phyloP scores from a whole-genome alignment of 2,797 vertebrate genomes.

The Coregonus suidteri region DNA sequence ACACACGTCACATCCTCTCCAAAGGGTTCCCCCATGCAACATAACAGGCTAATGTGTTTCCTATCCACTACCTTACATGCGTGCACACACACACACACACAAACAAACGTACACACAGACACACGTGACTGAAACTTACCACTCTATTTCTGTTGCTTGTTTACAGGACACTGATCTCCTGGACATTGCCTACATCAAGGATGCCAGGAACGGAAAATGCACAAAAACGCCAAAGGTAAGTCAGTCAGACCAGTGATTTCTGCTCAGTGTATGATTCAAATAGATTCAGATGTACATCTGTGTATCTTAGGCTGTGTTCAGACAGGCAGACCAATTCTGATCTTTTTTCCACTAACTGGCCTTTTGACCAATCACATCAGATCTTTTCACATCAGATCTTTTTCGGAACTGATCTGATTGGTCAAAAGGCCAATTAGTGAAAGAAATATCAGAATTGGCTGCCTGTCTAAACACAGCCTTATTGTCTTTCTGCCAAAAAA shows the following conservation, averaged over 20 bases:
- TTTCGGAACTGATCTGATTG: no score
- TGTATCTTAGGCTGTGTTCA: not conserved
- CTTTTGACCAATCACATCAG: no score
- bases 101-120: slow-evolving; percentile 6
- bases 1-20: slow-evolving; percentile 1
- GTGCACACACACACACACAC: slow-evolving; percentile 12
- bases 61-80: slow-evolving; percentile 35
- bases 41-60: slow-evolving; percentile 8
- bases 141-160: slow-evolving; percentile 16
- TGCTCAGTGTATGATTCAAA: no score
- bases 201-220: slow-evolving; percentile 78
- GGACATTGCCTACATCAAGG: slow-evolving; percentile 79
- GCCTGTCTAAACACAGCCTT: not conserved
- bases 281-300: not conserved
- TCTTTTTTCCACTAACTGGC: no score
- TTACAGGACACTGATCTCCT: slow-evolving; percentile 79
- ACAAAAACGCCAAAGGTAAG: slow-evolving; percentile 79
- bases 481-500: not conserved
- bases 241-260: not conserved
- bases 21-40: slow-evolving; percentile 31
- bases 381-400: no score
- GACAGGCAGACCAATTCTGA: no score
- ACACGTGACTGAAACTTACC: slow-evolving; percentile 25
- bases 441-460: no score
- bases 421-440: no score